Base-by-base conservation (phyloP, 2,888 invertebrate genomes). In the Lymantria dispar region DNA sequence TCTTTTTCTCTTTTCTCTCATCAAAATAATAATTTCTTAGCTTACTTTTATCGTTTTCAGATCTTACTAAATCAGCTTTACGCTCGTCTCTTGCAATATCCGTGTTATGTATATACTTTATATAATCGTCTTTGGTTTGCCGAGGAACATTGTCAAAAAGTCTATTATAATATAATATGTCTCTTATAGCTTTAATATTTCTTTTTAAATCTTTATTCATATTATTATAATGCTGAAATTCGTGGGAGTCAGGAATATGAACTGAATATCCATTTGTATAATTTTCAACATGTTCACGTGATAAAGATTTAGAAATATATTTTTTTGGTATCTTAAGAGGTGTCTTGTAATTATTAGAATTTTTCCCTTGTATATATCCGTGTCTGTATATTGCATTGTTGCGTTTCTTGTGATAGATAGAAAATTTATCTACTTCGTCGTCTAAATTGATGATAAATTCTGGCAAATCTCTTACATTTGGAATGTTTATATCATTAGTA, bases 141-240 rank as follows among this genome's bases (percentile, higher is more conserved):
- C 10, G 33, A 33, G 8, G 33, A 14, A 14, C 8, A 9, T 14
- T 5, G 7, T 7, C 12, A 12, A 44, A 22, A 0, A 14, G 5
- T 15, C 11, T 10, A 12, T 44, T 36, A 10, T 40, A 7, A 31
- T 8, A 14, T 2, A 80, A 42, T 15, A 76, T 43, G 31, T 76
- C 65, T 48, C 76, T 73, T 0, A 77, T 57, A 9, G 74, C 64
- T 47, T 62, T 52, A 0, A 80, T 51, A 8, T 72, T 68, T 22
- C 67, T 58, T 56, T 77, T 78, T 3, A 72, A 22, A 43, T 45
- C 52, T 0, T 44, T 43, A 40, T 48, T 43, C 9, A 72, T 63
- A 15, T 50, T 61, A 8, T 56, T 47, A 13, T 52, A 54, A 43
- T 74, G 67, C 0, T 41, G 46, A 7, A 48, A 44, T 30, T 67